A percentile compares a stretch with the other conserved stretches of the same genome.
Conservation (phyloP, 2,888 invertebrate genomes). For the Lathronympha strigana region DNA sequence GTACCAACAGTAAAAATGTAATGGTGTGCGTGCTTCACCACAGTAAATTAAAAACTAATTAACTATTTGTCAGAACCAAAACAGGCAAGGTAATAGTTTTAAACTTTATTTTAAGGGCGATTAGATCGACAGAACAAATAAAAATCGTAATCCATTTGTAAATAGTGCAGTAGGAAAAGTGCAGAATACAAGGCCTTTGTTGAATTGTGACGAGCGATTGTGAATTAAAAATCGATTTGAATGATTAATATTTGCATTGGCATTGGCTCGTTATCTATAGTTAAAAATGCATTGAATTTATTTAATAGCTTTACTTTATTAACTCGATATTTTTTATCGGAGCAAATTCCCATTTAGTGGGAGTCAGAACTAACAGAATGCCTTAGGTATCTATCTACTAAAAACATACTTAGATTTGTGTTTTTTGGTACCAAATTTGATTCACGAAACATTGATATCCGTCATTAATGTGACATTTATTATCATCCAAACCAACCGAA, state of each 20-base stretch:
- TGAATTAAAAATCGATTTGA: constrained; percentile 13
- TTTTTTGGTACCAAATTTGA: too few species aligned
- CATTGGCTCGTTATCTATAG: constrained; percentile 1
- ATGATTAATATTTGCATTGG: constrained; percentile 17
- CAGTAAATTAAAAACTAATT: constrained; percentile 18
- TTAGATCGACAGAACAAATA: constrained; percentile 3
- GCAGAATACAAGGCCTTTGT: not conserved
- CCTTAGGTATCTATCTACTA: too few species aligned
- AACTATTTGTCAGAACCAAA: constrained; percentile 5
- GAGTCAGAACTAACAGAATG: too few species aligned
- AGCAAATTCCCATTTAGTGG: too few species aligned
- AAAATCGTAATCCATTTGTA: not conserved
- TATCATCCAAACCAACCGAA: too few species aligned
- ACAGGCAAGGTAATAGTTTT: not conserved
- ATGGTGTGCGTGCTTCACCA: not conserved
- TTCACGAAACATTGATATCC: too few species aligned
- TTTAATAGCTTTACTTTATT: not conserved
- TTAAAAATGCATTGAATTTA: constrained; percentile 7
- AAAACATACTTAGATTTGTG: too few species aligned
- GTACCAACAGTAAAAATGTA: constrained; percentile 2
- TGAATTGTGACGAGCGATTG: constrained; percentile 1
- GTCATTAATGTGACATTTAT: too few species aligned
- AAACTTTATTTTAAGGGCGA: not conserved
- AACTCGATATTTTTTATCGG: not conserved
- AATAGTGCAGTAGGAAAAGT: constrained; percentile 1